Conservation (phyloP, 2,888 invertebrate genomes). For the Sinelater perroti region DNA sequence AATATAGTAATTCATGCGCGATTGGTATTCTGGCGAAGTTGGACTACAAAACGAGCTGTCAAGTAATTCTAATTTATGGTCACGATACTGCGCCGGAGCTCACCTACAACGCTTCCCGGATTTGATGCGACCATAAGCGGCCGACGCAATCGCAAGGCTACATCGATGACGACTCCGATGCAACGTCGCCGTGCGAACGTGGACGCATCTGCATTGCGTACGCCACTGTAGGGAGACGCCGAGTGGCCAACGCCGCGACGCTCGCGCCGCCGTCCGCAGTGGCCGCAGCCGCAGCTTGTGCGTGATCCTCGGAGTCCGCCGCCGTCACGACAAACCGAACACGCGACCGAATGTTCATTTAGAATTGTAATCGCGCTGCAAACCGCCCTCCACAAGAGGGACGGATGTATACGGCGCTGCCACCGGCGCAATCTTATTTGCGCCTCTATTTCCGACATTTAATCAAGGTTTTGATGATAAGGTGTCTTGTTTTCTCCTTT, state of each 20-base stretch:
- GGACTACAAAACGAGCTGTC: conserved; percentile 50
- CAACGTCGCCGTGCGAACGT: conserved; percentile 25
- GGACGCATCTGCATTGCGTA: conserved; percentile 49
- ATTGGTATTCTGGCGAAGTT: conserved; percentile 48
- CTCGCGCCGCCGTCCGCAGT: conserved; percentile 44
- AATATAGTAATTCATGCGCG: conserved; percentile 50
- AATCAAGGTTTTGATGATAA: conserved; percentile 43
- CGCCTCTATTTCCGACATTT: conserved; percentile 41
- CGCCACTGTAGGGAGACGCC: conserved; percentile 28
- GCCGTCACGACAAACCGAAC: conserved; percentile 51
- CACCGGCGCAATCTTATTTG: conserved; percentile 41
- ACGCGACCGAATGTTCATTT: conserved; percentile 55
- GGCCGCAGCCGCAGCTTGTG: conserved; percentile 46
- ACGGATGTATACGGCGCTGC: conserved; percentile 40
- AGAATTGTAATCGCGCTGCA: conserved; percentile 46
- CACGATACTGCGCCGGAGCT: conserved; percentile 45
- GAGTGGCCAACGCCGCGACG: conserved; percentile 35
- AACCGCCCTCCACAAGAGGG: conserved; percentile 38
- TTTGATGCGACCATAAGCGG: too few species aligned
- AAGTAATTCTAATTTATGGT: conserved; percentile 53
- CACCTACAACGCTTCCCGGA: conserved; percentile 47
- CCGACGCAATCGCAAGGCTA: too few species aligned
- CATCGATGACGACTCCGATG: too few species aligned
- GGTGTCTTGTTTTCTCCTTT: conserved; percentile 37
- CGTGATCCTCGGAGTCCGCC: conserved; percentile 46